Conservation (phyloP, 2,113 vertebrate genomes). For the Prochilodus magdalenae region DNA sequence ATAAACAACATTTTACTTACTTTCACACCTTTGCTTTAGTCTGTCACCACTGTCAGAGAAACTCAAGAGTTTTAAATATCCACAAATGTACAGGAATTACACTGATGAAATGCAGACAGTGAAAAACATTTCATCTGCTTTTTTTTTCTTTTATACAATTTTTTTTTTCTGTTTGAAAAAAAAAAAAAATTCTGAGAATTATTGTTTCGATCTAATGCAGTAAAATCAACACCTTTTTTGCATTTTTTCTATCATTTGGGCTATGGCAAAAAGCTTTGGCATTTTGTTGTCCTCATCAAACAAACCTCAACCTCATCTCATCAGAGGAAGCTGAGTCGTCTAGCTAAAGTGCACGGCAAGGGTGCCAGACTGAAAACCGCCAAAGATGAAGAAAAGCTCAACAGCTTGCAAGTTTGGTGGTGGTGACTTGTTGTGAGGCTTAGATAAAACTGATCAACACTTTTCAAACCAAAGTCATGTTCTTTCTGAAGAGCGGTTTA, state of each 20-base stretch:
- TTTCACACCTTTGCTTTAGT: no score
- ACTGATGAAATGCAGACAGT: no score
- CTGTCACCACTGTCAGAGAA: no score
- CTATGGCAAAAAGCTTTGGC: background rate
- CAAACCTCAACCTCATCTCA: background rate
- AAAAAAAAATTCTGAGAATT: background rate
- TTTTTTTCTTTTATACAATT: no score
- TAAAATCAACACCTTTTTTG: background rate
- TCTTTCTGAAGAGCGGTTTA: background rate
- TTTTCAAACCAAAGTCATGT: slow-evolving; percentile 21
- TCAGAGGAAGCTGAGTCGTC: slow-evolving; percentile 1
- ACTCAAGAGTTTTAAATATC: no score
- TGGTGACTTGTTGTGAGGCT: background rate
- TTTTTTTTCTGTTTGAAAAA: no score
- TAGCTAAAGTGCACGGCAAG: no score
- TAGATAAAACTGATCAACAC: background rate
- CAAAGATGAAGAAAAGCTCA: background rate
- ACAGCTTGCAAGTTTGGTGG: slow-evolving; percentile 12
- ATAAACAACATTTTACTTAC: no score
- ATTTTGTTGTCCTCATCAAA: background rate
- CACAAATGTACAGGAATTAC: no score
- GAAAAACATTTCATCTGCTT: no score
- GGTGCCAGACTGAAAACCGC: background rate
- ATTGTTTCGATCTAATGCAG: background rate
- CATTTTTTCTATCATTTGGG: background rate